phyloP scores from a whole-genome alignment of 2,888 invertebrate genomes.

The Tortricodes alternella region DNA sequence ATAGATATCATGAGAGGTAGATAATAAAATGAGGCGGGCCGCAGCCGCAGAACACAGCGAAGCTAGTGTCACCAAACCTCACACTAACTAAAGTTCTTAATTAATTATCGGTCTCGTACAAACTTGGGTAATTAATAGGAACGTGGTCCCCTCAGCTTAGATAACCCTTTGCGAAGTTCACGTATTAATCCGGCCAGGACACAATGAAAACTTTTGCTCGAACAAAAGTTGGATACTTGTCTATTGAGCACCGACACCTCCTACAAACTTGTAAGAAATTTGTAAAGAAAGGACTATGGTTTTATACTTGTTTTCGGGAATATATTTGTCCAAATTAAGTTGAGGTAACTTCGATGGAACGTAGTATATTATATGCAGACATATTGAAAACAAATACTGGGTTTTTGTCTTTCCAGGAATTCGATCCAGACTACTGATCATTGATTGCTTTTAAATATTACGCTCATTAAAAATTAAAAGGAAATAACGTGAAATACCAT shows the following conservation, averaged over 20 bases:
- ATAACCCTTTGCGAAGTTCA: slow-evolving; percentile 74
- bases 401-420: background rate
- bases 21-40: slow-evolving; percentile 29
- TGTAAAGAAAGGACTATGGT: background rate
- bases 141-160: slow-evolving; percentile 71
- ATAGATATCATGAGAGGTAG: background rate
- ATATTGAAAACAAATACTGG: background rate
- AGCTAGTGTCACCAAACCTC: slow-evolving; percentile 35
- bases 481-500: too few relatives aligned
- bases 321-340: background rate
- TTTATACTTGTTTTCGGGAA: background rate
- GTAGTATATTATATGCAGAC: background rate
- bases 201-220: slow-evolving; percentile 63
- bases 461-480: too few relatives aligned
- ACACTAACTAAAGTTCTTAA: slow-evolving; percentile 56
- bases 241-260: slow-evolving; percentile 32
- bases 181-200: slow-evolving; percentile 69
- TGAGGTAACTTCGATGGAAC: background rate
- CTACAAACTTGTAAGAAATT: slow-evolving; percentile 9
- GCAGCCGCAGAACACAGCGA: slow-evolving; percentile 31
- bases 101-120: slow-evolving; percentile 67
- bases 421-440: background rate
- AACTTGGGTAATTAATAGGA: slow-evolving; percentile 77
- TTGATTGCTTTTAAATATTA: background rate
- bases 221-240: slow-evolving; percentile 34